These are phyloP conservation scores for Pimpla rufipes DNA, from an alignment of 2,888 invertebrate species.

Conservation along the genomic window DNA sequence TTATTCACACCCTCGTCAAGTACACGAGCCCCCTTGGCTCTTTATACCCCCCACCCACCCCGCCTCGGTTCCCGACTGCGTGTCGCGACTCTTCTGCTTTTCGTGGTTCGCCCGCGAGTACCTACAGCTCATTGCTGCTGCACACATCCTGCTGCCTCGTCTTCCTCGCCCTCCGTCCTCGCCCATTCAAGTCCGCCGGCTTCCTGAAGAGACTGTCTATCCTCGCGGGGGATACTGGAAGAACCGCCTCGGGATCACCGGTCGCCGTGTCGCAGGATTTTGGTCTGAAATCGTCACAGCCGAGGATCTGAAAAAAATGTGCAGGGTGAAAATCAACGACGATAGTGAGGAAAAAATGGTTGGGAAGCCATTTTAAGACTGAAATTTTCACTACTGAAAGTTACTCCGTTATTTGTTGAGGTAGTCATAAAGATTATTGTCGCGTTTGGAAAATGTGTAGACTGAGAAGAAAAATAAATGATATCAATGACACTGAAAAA, in stretches of 20 bases:
- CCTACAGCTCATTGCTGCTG: not conserved
- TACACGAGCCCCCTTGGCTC: constrained; percentile 71
- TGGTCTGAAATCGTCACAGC: not conserved
- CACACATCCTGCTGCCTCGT: not conserved
- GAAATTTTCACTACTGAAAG: not conserved
- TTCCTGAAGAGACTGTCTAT: not conserved
- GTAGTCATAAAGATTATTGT: too few species aligned
- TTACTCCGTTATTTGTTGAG: too few species aligned
- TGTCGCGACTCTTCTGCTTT: constrained; percentile 49
- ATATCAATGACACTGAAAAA: too few species aligned
- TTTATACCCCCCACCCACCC: not conserved
- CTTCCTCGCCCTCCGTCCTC: not conserved
- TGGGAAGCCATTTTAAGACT: not conserved
- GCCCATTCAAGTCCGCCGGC: not conserved
- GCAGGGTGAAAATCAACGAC: not conserved
- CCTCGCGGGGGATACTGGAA: not conserved
- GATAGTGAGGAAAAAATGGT: not conserved
- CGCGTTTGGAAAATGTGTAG: too few species aligned
- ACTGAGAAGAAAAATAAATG: not conserved
- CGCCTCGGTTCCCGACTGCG: constrained; percentile 8
- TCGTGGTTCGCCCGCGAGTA: constrained; percentile 16
- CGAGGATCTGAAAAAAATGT: not conserved
- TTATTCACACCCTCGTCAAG: constrained; percentile 82
- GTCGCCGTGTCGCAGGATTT: not conserved
- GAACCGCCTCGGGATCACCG: not conserved